phyloP scores from a whole-genome alignment of 1,140 invertebrate species.

The Heliconius nattereri region DNA sequence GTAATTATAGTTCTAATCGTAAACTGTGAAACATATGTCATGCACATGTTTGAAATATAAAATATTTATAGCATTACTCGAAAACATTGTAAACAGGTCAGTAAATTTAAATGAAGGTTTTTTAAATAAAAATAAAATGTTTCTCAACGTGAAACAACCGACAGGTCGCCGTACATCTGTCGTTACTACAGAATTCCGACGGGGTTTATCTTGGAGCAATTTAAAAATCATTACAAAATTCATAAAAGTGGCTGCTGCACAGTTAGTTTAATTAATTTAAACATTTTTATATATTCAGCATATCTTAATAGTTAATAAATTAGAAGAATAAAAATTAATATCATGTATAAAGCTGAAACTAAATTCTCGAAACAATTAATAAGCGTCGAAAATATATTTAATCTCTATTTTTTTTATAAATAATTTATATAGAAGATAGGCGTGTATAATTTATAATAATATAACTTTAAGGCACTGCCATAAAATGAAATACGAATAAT shows the following conservation, averaged over 20 bases:
- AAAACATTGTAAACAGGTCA: conserved; percentile 13
- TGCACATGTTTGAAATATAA: background rate
- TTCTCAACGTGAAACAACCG: conserved; percentile 4
- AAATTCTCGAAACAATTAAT: background rate
- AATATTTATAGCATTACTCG: conserved; percentile 9
- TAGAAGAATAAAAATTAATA: background rate
- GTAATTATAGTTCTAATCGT: conserved; percentile 4
- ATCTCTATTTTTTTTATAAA: background rate
- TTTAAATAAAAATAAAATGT: background rate
- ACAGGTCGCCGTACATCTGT: conserved; percentile 22
- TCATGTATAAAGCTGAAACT: background rate
- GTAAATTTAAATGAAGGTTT: background rate
- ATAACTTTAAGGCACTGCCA: background rate
- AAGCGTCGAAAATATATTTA: background rate
- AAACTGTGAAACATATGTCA: background rate
- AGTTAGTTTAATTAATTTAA: background rate
- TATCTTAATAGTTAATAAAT: background rate
- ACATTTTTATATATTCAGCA: background rate
- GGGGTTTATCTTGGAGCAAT: conserved; percentile 14
- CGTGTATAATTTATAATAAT: background rate
- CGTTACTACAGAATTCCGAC: conserved; percentile 21
- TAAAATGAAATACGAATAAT: background rate
- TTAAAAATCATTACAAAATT: conserved; percentile 15
- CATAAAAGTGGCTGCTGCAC: background rate
- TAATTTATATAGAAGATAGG: background rate